Evolutionary conservation across 2,113 vertebrate genomes (phyloP), one percentile per base, ranked within the genome.

Genomic region (Larimichthys crocea): DNA sequence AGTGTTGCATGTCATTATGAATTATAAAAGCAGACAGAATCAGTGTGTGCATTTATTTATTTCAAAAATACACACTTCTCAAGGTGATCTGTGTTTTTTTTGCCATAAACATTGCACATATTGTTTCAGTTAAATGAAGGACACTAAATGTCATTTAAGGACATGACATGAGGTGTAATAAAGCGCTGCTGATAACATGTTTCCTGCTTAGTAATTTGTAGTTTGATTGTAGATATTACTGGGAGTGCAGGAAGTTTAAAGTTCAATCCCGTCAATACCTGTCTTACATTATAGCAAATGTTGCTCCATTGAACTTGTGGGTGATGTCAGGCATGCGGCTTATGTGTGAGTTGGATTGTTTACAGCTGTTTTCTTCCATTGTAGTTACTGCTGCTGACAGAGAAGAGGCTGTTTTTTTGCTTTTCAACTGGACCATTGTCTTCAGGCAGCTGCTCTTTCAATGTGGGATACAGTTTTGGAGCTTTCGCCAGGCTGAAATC

Each of bases 401-500:
- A 84, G 88, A 86, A 85, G 80, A 91, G 73, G 65, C 53, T 15
- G 6, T 57, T 83, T 29, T 65, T 67, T 65, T 59, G 50, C 60
- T 75, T 77, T 66, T 71, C 77, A 44, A 9, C 61, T 49, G 75
- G 74, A 81, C 79, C 46, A 15, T 88, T 70, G 87, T 89, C 82
- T 82, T 82, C 81, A 59, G 72, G 79, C 88, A 68, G 86, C 88
- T 93, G 88, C 74, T 94, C 79, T 88, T 91, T 93, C 91, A 89
- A 90, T 48, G 93, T 92, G 86, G 95, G 89, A 88, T 86, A 92
- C 49, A n/a, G 88, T 95, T 89, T 90, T 91, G 92, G 87, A 92
- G 87, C 92, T 79, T 75, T 93, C 85, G 91, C 87, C 90, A 74
- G 91, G 92, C 94, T 95, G 94, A 94, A 92, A 96, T 95, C 96